Percentiles rank a stretch among this genome's conserved stretches.
These are phyloP conservation scores for Bujurquina vittata DNA, from an alignment of 2,113 vertebrate genomes.

Conservation along the genomic window DNA sequence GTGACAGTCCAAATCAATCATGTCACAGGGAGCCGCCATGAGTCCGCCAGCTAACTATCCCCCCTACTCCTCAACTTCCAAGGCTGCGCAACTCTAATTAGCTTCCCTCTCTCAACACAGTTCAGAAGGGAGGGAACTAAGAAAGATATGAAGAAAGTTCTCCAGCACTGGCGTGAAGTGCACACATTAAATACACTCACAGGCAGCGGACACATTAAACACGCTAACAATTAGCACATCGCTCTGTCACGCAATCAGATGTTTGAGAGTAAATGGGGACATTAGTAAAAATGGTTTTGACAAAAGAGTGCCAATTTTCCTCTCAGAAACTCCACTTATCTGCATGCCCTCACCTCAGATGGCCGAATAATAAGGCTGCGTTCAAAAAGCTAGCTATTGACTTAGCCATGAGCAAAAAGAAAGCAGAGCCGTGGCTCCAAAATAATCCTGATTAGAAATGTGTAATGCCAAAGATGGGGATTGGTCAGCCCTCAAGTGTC, in stretches of 20 bases:
- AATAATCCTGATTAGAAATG: background rate
- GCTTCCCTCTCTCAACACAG: constrained; percentile 58
- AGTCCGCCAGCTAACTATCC: constrained; percentile 64
- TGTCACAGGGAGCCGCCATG: constrained; percentile 66
- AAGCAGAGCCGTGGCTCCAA: background rate
- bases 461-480: background rate
- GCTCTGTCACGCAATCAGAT: background rate
- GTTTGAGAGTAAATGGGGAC: constrained; percentile 11
- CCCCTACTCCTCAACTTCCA: constrained; percentile 61
- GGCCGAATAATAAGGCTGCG: accelerated
- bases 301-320: background rate
- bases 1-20: constrained; percentile 80
- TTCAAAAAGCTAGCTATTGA: background rate
- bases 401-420: background rate
- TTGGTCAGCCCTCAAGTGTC: no score
- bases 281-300: background rate
- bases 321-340: background rate
- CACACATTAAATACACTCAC: constrained; percentile 10
- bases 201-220: constrained; percentile 19
- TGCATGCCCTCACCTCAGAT: accelerated
- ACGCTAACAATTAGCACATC: constrained; percentile 1
- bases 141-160: constrained; percentile 40
- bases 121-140: constrained; percentile 38
- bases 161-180: background rate
- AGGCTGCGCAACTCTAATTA: constrained; percentile 74